phyloP scores from a whole-genome alignment of 2,113 vertebrate genomes.

The Odocoileus hemionus region DNA sequence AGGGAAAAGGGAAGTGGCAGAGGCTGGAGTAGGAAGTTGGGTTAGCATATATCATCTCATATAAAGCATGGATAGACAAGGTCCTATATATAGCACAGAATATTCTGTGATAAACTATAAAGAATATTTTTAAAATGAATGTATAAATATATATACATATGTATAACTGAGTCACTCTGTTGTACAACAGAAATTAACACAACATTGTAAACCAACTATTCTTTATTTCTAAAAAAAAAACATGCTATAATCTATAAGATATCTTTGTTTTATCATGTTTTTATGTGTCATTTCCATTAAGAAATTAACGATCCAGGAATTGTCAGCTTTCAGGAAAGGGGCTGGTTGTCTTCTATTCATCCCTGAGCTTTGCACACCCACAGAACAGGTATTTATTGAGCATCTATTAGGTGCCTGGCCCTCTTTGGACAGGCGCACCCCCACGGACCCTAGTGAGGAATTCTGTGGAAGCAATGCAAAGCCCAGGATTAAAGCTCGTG shows the following conservation, averaged over 20 bases:
- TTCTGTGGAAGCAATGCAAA: background rate
- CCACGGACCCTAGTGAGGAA: background rate
- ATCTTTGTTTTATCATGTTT: background rate
- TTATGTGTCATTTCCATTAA: background rate
- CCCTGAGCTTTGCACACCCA: background rate
- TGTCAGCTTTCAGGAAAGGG: background rate
- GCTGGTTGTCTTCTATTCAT: background rate
- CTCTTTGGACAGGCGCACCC: background rate
- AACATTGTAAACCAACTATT: background rate
- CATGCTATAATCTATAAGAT: background rate
- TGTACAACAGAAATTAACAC: background rate
- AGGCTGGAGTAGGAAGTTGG: background rate
- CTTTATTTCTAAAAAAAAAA: background rate
- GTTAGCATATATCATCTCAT: background rate
- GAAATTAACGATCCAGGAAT: background rate
- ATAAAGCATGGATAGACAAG: background rate
- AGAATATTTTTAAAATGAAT: background rate
- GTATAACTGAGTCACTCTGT: background rate
- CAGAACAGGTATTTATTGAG: background rate
- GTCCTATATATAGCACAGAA: background rate
- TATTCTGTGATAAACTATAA: background rate
- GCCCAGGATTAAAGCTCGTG: background rate
- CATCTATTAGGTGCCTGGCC: background rate
- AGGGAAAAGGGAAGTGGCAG: background rate
- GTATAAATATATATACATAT: background rate